Evolutionary conservation across 2,797 vertebrate genomes (phyloP), one percentile per base, ranked within the genome.

Genomic region (Astyanax mexicanus): DNA sequence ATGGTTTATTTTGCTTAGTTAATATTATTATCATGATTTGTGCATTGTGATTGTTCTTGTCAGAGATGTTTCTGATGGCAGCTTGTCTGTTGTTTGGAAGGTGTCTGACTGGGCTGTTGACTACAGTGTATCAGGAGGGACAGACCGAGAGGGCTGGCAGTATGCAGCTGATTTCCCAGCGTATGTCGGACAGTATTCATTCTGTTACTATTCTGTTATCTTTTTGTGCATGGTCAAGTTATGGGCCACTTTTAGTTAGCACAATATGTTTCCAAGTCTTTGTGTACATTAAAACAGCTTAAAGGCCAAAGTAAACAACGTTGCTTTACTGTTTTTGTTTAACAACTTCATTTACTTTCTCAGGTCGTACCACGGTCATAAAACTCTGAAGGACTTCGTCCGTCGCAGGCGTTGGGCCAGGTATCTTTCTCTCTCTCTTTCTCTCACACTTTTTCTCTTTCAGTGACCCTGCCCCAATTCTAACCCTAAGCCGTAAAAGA

Each of bases 331-430:
- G 13, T 69, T 75, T 67, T 60, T 64, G 47, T 74, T 81, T 13
- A 58, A 21, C 45, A 73, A 19, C 44, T 80, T 72, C 70, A 0
- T 84, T 57, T 84, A 68, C 69, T 73, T 42, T 74, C 80, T 32
- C 89, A 99, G 98, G 86, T 96, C 95, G 1, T 99, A 96, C 88
- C 97, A 99, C 0, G 93, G 96, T 32, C 90, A 97, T 89, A 99
- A 99, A 92, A 99, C 96, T 29, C 92, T 98, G 86, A 99, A 97
- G 88, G 98, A 99, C 88, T 99, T 99, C 84, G 98, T 99, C n/a
- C 92, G 98, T 76, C 94, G 97, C 83, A 93, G 96, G 84, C 94
- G 97, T 78, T 99, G 98, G 97, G 94, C 95, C 84, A 98, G 98
- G 98, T 98, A 92, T 66, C 32, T 40, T 6, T 51, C 11, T 6